Base-by-base conservation (phyloP, 2,113 vertebrate genomes). In the Eclectus roratus region DNA sequence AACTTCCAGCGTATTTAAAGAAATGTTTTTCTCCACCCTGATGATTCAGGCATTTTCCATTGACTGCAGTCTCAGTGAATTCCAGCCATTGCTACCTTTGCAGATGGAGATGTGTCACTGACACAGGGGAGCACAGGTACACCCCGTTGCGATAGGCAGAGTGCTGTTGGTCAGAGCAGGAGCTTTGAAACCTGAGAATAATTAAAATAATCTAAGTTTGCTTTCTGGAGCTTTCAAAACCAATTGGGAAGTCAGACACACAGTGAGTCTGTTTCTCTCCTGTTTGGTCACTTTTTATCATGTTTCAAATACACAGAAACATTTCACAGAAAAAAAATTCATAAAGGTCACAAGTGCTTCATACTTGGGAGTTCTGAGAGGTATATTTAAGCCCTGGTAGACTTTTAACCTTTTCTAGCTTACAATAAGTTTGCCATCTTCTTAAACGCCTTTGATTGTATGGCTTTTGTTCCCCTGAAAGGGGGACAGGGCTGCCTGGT, bases 381-480 rank as follows among this genome's bases (percentile, higher is more conserved):
- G 93, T 97, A 89, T 94, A 94, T 93, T 97, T 94, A 94, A 93
- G 56, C 58, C 47, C 47, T 68, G 83, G 88, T 88, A 96, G 97
- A 97, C 96, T 97, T 97, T 96, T 97, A 97, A 97, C 96, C 95
- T 97, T 93, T 91, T 94, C 85, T 89, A 91, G 82, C 73, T 95
- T 92, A 97, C 91, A 96, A 94, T 97, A 94, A 95, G 89, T 97
- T 97, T 96, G 80, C 80, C 72, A 95, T 94, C 94, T 89, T 92
- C 96, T 96, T 86, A 96, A 96, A 93, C 53, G 44, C 89, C 93
- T 97, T 89, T 95, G 96, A 95, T 96, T 96, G 61, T 87, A 92
- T 96, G 91, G 89, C 95, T 94, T 97, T 97, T 97, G 95, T 97
- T 97, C 92, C 77, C 39, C 88, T 95, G 94, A 96, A 96, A 95